Evolutionary conservation across 2,113 vertebrate genomes (phyloP).

Genomic region (Clupea harengus): DNA sequence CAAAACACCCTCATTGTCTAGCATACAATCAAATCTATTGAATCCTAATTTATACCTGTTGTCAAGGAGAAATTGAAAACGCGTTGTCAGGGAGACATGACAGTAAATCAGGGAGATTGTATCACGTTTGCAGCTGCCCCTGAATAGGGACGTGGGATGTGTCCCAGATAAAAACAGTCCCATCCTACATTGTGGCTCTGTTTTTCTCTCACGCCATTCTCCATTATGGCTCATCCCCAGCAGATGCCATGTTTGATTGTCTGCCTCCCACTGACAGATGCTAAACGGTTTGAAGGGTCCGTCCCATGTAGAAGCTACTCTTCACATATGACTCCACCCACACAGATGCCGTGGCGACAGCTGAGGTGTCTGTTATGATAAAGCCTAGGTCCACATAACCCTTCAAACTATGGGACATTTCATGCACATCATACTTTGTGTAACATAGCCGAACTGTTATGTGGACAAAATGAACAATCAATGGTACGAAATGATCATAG

Average conservation of each 20-base stretch:
- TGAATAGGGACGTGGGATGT: slow-evolving; percentile 28
- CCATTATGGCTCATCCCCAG: background rate
- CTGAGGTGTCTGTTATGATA: slow-evolving; percentile 44
- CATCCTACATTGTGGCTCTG: slow-evolving; percentile 20
- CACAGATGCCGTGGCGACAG: slow-evolving; percentile 26
- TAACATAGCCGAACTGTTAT: too few relatives aligned
- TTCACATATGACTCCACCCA: slow-evolving; percentile 34
- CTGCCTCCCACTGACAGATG: slow-evolving; percentile 28
- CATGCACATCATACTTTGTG: too few relatives aligned
- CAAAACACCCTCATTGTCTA: background rate
- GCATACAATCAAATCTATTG: background rate
- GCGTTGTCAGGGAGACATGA: background rate
- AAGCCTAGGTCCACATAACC: background rate
- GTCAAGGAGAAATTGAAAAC: background rate
- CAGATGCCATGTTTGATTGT: slow-evolving; percentile 26
- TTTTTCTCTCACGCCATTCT: background rate
- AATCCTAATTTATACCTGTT: background rate
- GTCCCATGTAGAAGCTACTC: slow-evolving; percentile 40
- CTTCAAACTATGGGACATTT: background rate
- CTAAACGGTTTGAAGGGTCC: slow-evolving; percentile 29
- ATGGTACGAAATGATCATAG: too few relatives aligned
- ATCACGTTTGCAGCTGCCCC: slow-evolving; percentile 23
- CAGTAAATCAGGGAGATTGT: slow-evolving; percentile 4
- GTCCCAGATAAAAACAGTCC: slow-evolving; percentile 16
- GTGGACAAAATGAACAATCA: too few relatives aligned